Conservation (phyloP, 2,797 vertebrate genomes). For the Sebastiscus tertius region DNA sequence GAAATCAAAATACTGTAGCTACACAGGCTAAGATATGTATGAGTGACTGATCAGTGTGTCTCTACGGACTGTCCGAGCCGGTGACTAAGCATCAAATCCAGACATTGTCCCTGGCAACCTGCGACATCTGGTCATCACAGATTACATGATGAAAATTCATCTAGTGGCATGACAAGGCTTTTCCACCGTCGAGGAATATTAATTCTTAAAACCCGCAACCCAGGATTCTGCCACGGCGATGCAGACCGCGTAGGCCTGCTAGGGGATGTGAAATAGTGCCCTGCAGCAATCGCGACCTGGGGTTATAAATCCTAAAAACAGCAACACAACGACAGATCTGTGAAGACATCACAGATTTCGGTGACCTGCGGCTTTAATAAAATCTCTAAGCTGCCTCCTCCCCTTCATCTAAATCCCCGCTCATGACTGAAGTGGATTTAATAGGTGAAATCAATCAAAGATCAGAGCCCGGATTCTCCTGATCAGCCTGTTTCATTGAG, state of each 20-base stretch:
- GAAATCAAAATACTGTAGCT: background rate
- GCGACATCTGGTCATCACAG: slow-evolving; percentile 37
- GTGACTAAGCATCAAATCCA: slow-evolving; percentile 30
- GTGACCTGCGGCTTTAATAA: slow-evolving; percentile 26
- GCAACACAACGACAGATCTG: background rate
- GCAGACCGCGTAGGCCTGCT: background rate
- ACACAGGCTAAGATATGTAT: background rate
- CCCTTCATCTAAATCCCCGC: slow-evolving; percentile 44
- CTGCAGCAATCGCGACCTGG: background rate
- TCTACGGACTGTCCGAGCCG: background rate
- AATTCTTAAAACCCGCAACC: slow-evolving; percentile 16
- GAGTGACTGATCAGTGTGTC: background rate
- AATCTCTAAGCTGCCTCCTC: slow-evolving; percentile 29
- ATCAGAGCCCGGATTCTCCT: slow-evolving; percentile 51
- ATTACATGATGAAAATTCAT: slow-evolving; percentile 40
- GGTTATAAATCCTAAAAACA: slow-evolving; percentile 15
- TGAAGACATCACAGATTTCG: slow-evolving; percentile 11
- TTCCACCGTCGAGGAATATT: slow-evolving; percentile 30
- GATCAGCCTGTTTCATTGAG: slow-evolving; percentile 38
- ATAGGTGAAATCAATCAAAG: slow-evolving; percentile 63
- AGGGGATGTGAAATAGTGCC: background rate
- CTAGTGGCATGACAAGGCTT: slow-evolving; percentile 26
- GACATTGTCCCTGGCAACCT: slow-evolving; percentile 15
- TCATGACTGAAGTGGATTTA: slow-evolving; percentile 56
- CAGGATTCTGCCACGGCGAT: background rate